Conservation (phyloP, 2,113 vertebrate species). For the Hystrix cristata region DNA sequence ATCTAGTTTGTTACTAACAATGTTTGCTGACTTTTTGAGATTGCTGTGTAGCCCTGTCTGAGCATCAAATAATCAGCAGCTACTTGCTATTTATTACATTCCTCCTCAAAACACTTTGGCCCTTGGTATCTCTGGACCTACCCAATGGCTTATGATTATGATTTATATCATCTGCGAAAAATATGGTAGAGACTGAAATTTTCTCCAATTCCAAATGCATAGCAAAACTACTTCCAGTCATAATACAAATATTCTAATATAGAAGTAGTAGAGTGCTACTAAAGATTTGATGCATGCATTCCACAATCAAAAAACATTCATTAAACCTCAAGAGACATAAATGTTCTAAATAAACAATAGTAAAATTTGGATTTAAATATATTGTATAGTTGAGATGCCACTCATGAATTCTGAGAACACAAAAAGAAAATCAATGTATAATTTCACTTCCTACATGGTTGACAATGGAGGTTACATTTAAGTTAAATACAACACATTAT, state of each 20-base stretch:
- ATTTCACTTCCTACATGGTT: not conserved
- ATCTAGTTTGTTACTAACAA: not conserved
- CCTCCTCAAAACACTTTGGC: not conserved
- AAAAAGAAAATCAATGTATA: not conserved
- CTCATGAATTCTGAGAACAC: not conserved
- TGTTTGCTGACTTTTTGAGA: not conserved
- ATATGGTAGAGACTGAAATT: not conserved
- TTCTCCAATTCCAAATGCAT: not conserved
- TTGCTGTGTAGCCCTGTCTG: not conserved
- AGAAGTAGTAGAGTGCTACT: not conserved
- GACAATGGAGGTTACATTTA: not conserved
- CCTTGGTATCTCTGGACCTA: not conserved
- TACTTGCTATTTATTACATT: not conserved
- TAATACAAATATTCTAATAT: not conserved
- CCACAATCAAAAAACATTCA: not conserved
- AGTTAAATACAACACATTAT: not conserved
- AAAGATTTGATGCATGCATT: not conserved
- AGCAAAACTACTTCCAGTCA: not conserved
- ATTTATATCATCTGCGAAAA: not conserved
- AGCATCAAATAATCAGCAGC: not conserved
- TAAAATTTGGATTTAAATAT: not conserved
- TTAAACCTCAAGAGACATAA: not conserved
- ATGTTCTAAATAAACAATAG: not conserved
- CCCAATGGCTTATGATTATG: not conserved
- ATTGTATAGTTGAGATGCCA: not conserved